Conservation (phyloP, 2,888 invertebrate species). For the Aspidapion aeneum region DNA sequence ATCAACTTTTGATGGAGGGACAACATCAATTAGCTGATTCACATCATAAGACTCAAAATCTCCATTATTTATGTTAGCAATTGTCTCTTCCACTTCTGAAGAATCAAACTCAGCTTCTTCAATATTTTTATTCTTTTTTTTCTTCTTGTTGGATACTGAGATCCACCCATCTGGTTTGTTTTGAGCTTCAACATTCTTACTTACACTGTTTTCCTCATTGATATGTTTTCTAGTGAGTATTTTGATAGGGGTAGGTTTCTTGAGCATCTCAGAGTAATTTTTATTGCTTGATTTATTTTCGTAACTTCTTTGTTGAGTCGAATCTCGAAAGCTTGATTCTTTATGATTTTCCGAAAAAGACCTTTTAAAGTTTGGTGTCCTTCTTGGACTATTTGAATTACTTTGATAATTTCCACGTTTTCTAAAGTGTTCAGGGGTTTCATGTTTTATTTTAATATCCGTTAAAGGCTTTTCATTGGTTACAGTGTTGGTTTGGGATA, state of each 20-base stretch:
- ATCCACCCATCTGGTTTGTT: slow-evolving; percentile 42
- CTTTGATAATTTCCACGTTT: slow-evolving; percentile 15
- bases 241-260: slow-evolving; percentile 8
- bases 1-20: slow-evolving; percentile 25
- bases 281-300: slow-evolving; percentile 9
- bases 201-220: slow-evolving; percentile 5
- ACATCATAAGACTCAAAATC: slow-evolving; percentile 40
- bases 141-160: slow-evolving; percentile 45
- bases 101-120: slow-evolving; percentile 30
- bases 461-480: not conserved
- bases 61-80: slow-evolving; percentile 24
- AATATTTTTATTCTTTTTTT: slow-evolving; percentile 40
- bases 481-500: not conserved
- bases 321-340: too few relatives aligned
- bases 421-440: slow-evolving; percentile 24
- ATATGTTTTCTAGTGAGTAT: slow-evolving; percentile 2
- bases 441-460: slow-evolving; percentile 1
- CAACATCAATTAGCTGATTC: slow-evolving; percentile 35
- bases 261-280: slow-evolving; percentile 25
- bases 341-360: not conserved
- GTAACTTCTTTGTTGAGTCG: not conserved
- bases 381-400: slow-evolving; percentile 17
- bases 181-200: not conserved
- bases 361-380: slow-evolving; percentile 15
- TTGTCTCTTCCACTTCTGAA: slow-evolving; percentile 23